Evolutionary conservation across 2,797 vertebrate genomes (phyloP).

Genomic region (Gymnothorax javanicus): DNA sequence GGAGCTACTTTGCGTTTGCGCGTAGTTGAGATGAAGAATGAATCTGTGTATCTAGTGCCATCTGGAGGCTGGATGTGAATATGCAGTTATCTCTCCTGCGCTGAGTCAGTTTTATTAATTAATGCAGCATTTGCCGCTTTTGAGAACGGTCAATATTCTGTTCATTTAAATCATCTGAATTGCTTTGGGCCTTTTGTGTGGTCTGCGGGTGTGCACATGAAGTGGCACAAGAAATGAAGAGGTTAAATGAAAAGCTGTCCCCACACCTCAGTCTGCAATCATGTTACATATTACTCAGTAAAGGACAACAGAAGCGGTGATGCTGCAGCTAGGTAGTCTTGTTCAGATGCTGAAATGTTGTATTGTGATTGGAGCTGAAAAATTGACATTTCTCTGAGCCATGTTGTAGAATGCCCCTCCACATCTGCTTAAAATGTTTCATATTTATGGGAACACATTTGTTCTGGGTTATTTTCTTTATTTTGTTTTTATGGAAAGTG

Average conservation of each 20-base stretch:
- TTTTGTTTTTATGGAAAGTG: background rate
- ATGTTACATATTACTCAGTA: background rate
- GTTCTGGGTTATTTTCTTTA: background rate
- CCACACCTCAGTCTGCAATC: background rate
- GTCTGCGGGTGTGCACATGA: background rate
- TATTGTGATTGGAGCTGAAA: background rate
- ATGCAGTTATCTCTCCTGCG: background rate
- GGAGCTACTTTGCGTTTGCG: slow-evolving; percentile 27
- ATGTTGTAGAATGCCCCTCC: background rate
- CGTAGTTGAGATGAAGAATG: slow-evolving; percentile 43
- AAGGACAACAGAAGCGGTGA: background rate
- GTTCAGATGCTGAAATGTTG: no score
- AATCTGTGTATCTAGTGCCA: background rate
- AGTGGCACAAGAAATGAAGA: background rate
- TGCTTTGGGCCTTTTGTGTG: background rate
- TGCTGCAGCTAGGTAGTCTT: background rate
- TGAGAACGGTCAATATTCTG: background rate
- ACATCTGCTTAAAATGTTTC: background rate
- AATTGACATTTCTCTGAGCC: background rate
- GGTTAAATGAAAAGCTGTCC: background rate
- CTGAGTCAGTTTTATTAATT: background rate
- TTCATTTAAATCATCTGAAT: background rate
- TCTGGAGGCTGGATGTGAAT: background rate
- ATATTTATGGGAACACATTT: background rate
- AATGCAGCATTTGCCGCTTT: slow-evolving; percentile 1